Evolutionary conservation across 2,113 vertebrate species (phyloP).

Genomic region (Solea solea): DNA sequence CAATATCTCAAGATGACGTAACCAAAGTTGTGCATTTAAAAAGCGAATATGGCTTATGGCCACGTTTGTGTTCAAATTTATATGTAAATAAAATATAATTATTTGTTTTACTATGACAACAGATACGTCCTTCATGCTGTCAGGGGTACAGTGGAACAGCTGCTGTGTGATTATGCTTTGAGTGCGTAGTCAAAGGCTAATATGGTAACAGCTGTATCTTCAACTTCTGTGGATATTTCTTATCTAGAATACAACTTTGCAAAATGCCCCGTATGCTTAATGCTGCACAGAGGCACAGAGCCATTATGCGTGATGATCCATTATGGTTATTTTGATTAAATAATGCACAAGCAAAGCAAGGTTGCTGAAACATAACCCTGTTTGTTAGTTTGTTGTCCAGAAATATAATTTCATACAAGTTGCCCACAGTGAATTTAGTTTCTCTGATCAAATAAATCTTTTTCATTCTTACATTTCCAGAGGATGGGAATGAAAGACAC

Average conservation of each 20-base stretch:
- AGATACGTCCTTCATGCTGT: background rate
- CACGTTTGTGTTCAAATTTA: background rate
- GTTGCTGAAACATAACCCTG: background rate
- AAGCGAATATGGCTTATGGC: background rate
- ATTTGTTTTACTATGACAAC: background rate
- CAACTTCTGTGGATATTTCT: background rate
- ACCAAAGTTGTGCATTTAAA: background rate
- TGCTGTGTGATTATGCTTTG: background rate
- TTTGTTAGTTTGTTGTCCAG: too few species aligned
- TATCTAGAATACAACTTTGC: constrained; percentile 10
- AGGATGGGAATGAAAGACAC: too few species aligned
- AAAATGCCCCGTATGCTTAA: background rate
- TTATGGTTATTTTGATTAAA: constrained; percentile 3
- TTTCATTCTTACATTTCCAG: too few species aligned
- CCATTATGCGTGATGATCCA: background rate
- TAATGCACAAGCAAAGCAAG: background rate
- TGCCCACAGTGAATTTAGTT: background rate
- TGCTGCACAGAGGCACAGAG: background rate
- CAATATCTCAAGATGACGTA: background rate
- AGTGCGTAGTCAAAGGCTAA: background rate
- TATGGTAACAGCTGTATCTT: constrained; percentile 1
- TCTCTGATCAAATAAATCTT: too few species aligned
- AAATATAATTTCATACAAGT: background rate
- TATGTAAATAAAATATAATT: background rate
- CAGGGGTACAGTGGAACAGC: background rate